phyloP scores from a whole-genome alignment of 2,113 vertebrate species.

The Pongo pygmaeus region DNA sequence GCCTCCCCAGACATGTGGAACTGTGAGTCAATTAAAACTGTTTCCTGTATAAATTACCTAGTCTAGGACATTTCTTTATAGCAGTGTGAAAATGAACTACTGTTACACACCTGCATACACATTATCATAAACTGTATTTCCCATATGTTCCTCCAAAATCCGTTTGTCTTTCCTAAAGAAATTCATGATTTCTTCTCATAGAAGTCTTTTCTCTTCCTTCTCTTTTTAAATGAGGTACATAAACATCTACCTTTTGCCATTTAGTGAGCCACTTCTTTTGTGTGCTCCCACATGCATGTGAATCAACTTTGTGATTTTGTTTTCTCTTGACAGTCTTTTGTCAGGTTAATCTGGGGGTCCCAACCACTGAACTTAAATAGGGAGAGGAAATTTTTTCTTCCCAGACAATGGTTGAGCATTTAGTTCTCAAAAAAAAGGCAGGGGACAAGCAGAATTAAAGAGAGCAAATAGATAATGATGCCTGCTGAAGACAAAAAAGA shows the following conservation, averaged over 20 bases:
- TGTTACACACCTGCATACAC: neutral
- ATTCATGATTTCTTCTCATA: neutral
- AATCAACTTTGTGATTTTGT: neutral
- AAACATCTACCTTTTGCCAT: neutral
- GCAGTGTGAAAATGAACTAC: no score
- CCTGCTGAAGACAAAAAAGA: neutral
- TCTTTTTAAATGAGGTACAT: neutral
- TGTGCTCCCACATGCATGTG: neutral
- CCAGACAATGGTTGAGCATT: neutral
- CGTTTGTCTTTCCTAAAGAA: conserved; percentile 30
- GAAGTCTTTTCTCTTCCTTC: neutral
- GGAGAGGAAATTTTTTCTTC: neutral
- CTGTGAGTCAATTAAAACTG: no score
- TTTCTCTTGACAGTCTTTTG: neutral
- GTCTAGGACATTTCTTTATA: no score
- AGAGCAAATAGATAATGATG: neutral
- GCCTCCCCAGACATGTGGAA: no score
- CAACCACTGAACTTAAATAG: neutral
- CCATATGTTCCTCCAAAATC: neutral
- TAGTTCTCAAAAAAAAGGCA: neutral
- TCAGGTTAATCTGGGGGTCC: neutral
- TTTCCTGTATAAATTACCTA: no score
- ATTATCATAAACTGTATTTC: neutral
- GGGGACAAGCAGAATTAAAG: neutral
- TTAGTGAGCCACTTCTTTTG: neutral